Evolutionary conservation across 2,888 invertebrate genomes (phyloP).

Genomic region (Dilophus febrilis): DNA sequence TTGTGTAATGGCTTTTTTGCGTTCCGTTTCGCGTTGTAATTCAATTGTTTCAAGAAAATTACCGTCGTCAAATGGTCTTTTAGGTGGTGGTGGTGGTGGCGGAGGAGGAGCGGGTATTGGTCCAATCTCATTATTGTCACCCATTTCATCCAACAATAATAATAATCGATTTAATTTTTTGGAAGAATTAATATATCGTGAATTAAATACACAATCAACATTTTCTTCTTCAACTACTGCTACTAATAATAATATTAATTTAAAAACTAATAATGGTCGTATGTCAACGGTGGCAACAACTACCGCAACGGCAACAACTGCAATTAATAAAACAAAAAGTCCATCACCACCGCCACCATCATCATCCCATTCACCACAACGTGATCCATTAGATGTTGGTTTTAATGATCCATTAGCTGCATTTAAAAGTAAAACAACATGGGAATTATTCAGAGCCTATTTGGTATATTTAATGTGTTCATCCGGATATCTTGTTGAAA

Average conservation of each 20-base stretch:
- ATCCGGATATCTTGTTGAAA: slow-evolving; percentile 69
- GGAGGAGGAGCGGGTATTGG: not conserved
- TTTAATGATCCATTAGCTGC: slow-evolving; percentile 83
- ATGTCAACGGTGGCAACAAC: slow-evolving; percentile 3
- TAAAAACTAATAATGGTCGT: slow-evolving; percentile 7
- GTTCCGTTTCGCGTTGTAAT: slow-evolving; percentile 21
- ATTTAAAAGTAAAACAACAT: slow-evolving; percentile 89
- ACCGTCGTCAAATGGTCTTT: not conserved
- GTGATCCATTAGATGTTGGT: slow-evolving; percentile 62
- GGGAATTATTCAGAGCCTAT: slow-evolving; percentile 78
- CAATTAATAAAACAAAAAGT: not conserved
- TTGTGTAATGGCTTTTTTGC: slow-evolving; percentile 31
- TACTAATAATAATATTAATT: slow-evolving; percentile 7
- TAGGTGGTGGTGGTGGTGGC: not conserved
- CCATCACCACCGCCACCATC: slow-evolving; percentile 15
- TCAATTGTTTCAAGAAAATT: slow-evolving; percentile 6
- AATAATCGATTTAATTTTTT: too few relatives aligned
- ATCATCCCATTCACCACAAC: slow-evolving; percentile 17
- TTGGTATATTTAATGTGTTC: slow-evolving; percentile 86
- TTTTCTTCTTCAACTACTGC: slow-evolving; percentile 12
- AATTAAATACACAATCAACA: slow-evolving; percentile 2
- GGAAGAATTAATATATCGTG: slow-evolving; percentile 2
- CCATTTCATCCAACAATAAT: too few relatives aligned
- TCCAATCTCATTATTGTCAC: too few relatives aligned
- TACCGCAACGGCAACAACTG: slow-evolving; percentile 4